phyloP scores from a whole-genome alignment of 2,797 vertebrate genomes.

The Enteromius trimaculatus region DNA sequence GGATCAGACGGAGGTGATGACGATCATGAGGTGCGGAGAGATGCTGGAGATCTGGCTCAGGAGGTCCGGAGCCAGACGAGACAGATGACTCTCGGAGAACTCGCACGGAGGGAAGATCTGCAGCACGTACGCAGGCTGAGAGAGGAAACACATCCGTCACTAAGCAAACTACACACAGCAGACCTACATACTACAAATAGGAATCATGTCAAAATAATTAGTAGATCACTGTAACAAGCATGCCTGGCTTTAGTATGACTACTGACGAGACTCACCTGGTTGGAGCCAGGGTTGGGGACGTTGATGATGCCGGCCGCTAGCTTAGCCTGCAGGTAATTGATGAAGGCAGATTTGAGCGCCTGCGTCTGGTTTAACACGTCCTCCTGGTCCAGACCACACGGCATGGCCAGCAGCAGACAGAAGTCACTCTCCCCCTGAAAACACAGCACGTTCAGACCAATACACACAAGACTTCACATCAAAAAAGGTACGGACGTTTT shows the following conservation, averaged over 20 bases:
- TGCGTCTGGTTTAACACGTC: constrained; percentile 96
- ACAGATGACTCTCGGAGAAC: constrained; percentile 96
- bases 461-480: no score
- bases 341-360: constrained; percentile 94
- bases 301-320: constrained; percentile 98
- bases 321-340: constrained; percentile 97
- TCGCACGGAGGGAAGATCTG: constrained; percentile 99
- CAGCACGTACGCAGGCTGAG: constrained; percentile 95
- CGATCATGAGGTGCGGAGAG: constrained; percentile 99
- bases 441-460: background rate
- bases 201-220: no score
- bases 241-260: no score
- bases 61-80: constrained; percentile 94
- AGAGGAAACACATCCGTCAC: no score
- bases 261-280: constrained; percentile 82
- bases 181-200: no score
- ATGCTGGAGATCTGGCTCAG: constrained; percentile 98
- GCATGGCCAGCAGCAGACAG: constrained; percentile 94
- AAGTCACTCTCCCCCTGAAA: constrained; percentile 94
- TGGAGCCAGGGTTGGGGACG: constrained; percentile 97
- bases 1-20: constrained; percentile 95
- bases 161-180: no score
- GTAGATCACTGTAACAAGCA: no score
- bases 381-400: constrained; percentile 96
- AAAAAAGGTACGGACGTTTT: background rate